Base-by-base conservation (phyloP, 2,888 invertebrate genomes). In the Phyllotreta cruciferae region DNA sequence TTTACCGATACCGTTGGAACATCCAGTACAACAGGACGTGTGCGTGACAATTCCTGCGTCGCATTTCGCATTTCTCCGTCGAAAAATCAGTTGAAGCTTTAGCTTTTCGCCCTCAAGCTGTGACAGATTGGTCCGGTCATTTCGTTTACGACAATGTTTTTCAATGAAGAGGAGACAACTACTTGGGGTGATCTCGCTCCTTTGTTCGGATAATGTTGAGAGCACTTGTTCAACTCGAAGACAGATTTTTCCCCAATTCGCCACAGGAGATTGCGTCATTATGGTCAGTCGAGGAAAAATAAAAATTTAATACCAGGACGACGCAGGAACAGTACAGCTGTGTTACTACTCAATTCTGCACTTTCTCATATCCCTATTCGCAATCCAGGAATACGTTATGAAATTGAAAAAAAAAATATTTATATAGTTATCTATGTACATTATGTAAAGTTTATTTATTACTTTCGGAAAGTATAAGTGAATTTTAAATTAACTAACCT, bases 51-150 rank as follows among this genome's bases (percentile, higher is more conserved):
- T 58, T 50, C 47, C 41, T 58, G 36, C 41, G 47, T 42, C 50
- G 50, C 9, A 36, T 42, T 42, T 35, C 39, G 38, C 53, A 53
- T 64, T 62, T 60, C 47, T 60, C 49, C 63, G 60, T 14, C 9
- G 36, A 37, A 56, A 49, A 60, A 44, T 52, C 39, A 56, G 57
- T 60, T 63, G 63, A 63, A 64, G 63, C 44, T 49, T 47, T 47
- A n/a, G 14, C 10, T 69, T 69, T 64, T 62, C 39, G 63, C 67
- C 68, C 66, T 53, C 62, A 56, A 66, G 66, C 54, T 39, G 50
- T 68, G 62, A 66, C 67, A 68, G 67, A 70, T 71, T 69, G 66
- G 63, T 66, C 62, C 61, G 71, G 70, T 70, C 71, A 70, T 62
- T 63, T 63, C 60, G 53, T 56, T 50, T 60, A 60, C 60, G 38